These are phyloP conservation scores for Orycteropus afer DNA, from an alignment of 2,113 vertebrate species.

Conservation along the genomic window DNA sequence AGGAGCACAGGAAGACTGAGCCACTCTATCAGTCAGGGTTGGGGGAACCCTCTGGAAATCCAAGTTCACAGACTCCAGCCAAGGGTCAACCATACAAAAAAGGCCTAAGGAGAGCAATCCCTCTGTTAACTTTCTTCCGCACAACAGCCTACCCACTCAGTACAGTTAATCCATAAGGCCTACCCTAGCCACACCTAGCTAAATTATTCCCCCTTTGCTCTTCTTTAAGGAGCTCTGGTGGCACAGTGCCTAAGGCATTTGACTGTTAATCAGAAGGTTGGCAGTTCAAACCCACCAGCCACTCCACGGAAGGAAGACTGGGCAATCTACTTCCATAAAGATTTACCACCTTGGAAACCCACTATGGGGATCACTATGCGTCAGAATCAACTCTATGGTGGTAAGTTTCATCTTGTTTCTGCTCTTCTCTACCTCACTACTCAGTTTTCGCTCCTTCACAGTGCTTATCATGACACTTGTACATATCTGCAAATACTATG, in stretches of 20 bases:
- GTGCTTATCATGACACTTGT: neutral
- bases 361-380: too few relatives aligned
- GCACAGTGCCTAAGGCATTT: too few relatives aligned
- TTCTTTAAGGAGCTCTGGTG: too few relatives aligned
- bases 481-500: too few relatives aligned
- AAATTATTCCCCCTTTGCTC: neutral
- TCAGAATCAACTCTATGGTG: too few relatives aligned
- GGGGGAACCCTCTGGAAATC: neutral
- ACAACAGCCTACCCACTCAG: accelerated
- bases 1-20: accelerated
- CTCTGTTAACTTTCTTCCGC: neutral
- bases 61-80: neutral
- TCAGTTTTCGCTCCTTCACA: neutral
- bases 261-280: too few relatives aligned
- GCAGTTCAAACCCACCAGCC: too few relatives aligned
- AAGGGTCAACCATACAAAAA: neutral
- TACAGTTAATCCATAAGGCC: accelerated
- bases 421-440: accelerated
- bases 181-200: neutral
- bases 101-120: neutral
- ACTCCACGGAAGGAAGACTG: too few relatives aligned
- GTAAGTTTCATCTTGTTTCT: too few relatives aligned
- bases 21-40: neutral
- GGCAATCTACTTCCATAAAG: too few relatives aligned
- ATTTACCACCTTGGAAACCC: too few relatives aligned